Base-by-base conservation (phyloP, 2,888 invertebrate genomes). In the Temnothorax unifasciatus region DNA sequence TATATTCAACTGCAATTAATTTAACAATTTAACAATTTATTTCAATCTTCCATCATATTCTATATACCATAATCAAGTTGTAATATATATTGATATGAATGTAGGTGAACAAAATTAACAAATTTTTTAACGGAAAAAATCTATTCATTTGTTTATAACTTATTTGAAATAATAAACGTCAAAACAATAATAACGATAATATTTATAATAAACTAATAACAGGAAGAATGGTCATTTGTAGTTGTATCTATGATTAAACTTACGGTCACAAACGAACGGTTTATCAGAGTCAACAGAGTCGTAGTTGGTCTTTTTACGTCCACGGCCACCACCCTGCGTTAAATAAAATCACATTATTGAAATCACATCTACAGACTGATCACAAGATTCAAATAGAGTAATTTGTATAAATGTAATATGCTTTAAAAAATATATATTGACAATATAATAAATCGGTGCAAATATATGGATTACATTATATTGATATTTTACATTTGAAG, bases 181-280 rank as follows among this genome's bases (percentile, higher is more conserved):
- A 79, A 88, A 89, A 84, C 83, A 47, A 73, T 63, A 84, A 86
- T 82, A 74, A 85, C 83, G 47, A 84, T 90, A 82, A 75, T 82
- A 76, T 76, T 86, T 85, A 64, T 88, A 87, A 86, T 85, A 91
- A 93, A 91, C 89, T 92, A 93, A 90, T 92, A 92, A 93, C 90
- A 92, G 91, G 90, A 76, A 76, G 93, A 92, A 90, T 93, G 91
- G 92, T 94, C 93, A 94, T 95, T 94, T 95, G 92, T 94, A 94
- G 92, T 95, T 94, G 92, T 94, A 94, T 94, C 94, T 94, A 90
- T 94, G 94, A 91, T 95, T 95, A 92, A 96, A 97, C 97, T 97
- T 97, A 98, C 98, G 97, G 97, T 98, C 98, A 96, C 98, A 98
- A 94, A 97, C 97, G 96, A 97, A 98, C 54, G 98, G 98, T 95